phyloP scores from a whole-genome alignment of 2,888 invertebrate species.

The Pachydiplax longipennis region DNA sequence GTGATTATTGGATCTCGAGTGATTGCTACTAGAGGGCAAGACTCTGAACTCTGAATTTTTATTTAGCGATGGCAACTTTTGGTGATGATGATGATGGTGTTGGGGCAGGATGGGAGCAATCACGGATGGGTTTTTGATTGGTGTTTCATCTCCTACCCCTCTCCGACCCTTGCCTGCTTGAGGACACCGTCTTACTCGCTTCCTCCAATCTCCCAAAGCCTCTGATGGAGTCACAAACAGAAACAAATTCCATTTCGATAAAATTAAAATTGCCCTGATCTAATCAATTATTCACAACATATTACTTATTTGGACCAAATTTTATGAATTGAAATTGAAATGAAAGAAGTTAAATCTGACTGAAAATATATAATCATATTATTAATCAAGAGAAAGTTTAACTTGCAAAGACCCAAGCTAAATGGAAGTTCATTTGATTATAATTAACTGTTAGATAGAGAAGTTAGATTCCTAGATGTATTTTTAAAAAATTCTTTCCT shows the following conservation, averaged over 20 bases:
- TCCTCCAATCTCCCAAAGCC: constrained; percentile 57
- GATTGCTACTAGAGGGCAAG: not conserved
- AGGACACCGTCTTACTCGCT: constrained; percentile 58
- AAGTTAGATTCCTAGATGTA: not conserved
- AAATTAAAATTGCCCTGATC: not conserved
- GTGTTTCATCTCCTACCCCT: constrained; percentile 48
- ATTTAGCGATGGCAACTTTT: not conserved
- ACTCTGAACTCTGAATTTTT: not conserved
- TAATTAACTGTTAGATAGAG: not conserved
- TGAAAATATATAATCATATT: not conserved
- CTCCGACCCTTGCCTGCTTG: constrained; percentile 58
- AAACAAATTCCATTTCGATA: constrained; percentile 44
- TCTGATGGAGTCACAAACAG: constrained; percentile 54
- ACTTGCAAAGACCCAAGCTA: not conserved
- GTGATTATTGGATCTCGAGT: not conserved
- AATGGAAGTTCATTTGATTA: not conserved
- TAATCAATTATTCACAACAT: not conserved
- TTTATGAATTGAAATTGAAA: not conserved
- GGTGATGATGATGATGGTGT: not conserved
- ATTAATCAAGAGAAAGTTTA: not conserved
- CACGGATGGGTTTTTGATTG: constrained; percentile 24
- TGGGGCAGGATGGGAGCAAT: not conserved
- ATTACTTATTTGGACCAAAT: not conserved
- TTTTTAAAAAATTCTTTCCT: not conserved
- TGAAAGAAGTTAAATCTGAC: not conserved